Evolutionary conservation across 2,888 invertebrate species (phyloP).

Genomic region (Macaria notata): DNA sequence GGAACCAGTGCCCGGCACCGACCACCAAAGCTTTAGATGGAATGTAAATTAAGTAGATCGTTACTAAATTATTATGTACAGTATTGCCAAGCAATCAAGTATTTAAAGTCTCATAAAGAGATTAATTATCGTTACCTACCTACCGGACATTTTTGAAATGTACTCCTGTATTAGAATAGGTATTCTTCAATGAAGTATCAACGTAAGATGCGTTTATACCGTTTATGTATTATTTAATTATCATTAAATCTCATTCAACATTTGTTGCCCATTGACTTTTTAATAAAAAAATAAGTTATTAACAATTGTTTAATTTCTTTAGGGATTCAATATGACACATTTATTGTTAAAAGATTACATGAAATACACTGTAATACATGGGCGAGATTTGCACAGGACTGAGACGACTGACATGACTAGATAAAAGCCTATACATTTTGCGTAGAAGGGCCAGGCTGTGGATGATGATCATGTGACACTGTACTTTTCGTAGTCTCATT

Average conservation of each 20-base stretch:
- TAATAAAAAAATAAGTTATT: constrained; percentile 22
- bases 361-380: too few relatives aligned
- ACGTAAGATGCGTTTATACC: background rate
- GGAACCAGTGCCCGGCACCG: constrained; percentile 5
- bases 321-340: too few relatives aligned
- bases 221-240: constrained; percentile 13
- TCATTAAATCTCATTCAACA: constrained; percentile 7
- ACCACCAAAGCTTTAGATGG: constrained; percentile 21
- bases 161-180: constrained; percentile 15
- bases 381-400: too few relatives aligned
- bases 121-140: constrained; percentile 17
- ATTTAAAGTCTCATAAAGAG: constrained; percentile 31
- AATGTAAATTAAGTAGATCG: constrained; percentile 17
- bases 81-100: constrained; percentile 44
- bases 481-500: too few relatives aligned
- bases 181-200: constrained; percentile 1
- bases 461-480: too few relatives aligned
- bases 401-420: too few relatives aligned
- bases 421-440: too few relatives aligned
- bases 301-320: background rate
- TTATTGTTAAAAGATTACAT: too few relatives aligned
- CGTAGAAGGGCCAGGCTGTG: too few relatives aligned
- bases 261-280: constrained; percentile 20
- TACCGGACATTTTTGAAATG: constrained; percentile 4
- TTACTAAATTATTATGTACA: constrained; percentile 27